A percentile compares a stretch with the other conserved stretches of the same genome.
phyloP scores from a whole-genome alignment of 1,140 invertebrate genomes.

The Tetramorium parvispinum region DNA sequence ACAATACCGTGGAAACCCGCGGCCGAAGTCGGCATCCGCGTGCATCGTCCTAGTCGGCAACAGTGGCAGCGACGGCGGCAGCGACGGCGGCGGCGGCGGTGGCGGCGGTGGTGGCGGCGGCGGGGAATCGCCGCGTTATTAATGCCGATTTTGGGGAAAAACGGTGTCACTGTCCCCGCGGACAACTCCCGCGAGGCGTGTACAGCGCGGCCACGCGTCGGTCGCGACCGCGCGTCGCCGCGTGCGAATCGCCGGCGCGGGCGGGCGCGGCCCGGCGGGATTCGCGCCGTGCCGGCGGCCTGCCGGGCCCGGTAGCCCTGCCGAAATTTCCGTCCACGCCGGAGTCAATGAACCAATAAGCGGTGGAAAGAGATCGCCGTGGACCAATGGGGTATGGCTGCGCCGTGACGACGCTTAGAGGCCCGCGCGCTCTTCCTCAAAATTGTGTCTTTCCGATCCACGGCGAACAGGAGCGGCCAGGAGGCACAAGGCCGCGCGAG shows the following conservation, averaged over 20 bases:
- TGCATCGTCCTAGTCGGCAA: neutral
- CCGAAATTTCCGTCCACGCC: conserved; percentile 77
- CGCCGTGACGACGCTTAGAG: conserved; percentile 82
- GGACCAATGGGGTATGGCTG: conserved; percentile 82
- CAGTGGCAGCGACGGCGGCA: neutral
- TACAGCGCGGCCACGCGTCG: neutral
- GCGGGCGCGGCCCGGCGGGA: neutral
- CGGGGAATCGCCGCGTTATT: conserved; percentile 52
- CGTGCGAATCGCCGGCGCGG: neutral
- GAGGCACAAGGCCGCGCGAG: conserved; percentile 37
- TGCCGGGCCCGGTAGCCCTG: conserved; percentile 63
- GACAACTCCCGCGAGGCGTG: conserved; percentile 14
- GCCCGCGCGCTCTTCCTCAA: conserved; percentile 85
- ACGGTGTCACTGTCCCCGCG: conserved; percentile 83
- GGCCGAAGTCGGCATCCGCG: neutral
- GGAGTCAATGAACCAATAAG: conserved; percentile 77
- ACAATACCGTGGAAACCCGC: neutral
- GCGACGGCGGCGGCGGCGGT: neutral
- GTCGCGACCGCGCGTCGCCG: neutral
- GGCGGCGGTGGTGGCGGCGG: neutral
- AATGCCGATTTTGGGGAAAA: conserved; percentile 84
- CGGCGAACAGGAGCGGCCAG: conserved; percentile 77
- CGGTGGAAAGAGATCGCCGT: conserved; percentile 81
- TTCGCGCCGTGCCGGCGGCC: neutral
- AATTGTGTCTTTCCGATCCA: conserved; percentile 86